Conservation (phyloP, 2,113 vertebrate genomes). For the Cichladusa arquata region DNA sequence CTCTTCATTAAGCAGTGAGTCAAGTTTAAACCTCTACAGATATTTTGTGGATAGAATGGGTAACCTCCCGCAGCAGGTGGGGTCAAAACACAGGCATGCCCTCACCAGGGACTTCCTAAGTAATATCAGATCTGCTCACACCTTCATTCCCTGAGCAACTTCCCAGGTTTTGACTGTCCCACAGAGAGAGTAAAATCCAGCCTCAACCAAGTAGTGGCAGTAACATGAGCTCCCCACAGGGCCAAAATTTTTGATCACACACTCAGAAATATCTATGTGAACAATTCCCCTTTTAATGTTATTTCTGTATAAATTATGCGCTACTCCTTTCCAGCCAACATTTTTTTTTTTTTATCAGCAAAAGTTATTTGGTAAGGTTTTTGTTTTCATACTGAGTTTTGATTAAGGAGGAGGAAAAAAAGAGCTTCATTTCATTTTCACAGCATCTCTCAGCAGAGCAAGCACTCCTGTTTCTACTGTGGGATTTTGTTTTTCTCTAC, state of each 20-base stretch:
- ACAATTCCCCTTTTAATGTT: slow-evolving; percentile 41
- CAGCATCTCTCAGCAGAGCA: slow-evolving; percentile 28
- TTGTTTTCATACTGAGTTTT: slow-evolving; percentile 60
- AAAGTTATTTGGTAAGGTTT: slow-evolving; percentile 54
- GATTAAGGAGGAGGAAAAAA: slow-evolving; percentile 59
- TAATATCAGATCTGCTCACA: slow-evolving; percentile 46
- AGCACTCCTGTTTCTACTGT: slow-evolving; percentile 60
- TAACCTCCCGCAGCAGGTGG: slow-evolving; percentile 28
- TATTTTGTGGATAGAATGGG: not conserved
- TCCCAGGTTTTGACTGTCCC: slow-evolving; percentile 42
- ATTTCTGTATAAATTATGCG: slow-evolving; percentile 54
- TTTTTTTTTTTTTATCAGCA: slow-evolving; percentile 18
- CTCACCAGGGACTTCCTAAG: slow-evolving; percentile 21
- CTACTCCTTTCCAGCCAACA: slow-evolving; percentile 13
- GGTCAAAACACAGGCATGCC: slow-evolving; percentile 36
- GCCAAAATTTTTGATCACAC: slow-evolving; percentile 44
- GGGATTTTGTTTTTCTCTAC: slow-evolving; percentile 69
- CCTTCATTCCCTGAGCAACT: slow-evolving; percentile 20
- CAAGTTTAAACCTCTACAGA: slow-evolving; percentile 26
- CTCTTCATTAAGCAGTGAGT: not conserved
- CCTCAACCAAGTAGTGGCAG: slow-evolving; percentile 49
- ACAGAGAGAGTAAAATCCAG: slow-evolving; percentile 45
- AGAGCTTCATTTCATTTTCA: slow-evolving; percentile 56
- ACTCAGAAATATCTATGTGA: slow-evolving; percentile 48
- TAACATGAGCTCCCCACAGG: slow-evolving; percentile 26